Evolutionary conservation across 2,113 vertebrate genomes (phyloP).

Genomic region (Alces alces): DNA sequence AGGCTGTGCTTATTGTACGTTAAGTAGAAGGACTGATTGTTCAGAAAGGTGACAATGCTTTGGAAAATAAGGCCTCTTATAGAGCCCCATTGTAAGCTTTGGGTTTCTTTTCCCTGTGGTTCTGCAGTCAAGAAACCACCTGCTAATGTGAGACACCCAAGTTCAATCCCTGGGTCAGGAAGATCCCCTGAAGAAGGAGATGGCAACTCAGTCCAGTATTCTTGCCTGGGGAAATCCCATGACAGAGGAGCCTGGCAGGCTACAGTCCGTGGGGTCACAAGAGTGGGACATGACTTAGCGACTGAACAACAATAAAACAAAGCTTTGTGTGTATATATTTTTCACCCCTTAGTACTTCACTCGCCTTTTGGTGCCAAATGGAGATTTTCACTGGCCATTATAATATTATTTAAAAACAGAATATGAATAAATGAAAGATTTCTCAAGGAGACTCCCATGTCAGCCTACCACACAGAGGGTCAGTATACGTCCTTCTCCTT

Average conservation of each 20-base stretch:
- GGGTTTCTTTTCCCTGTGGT: not conserved
- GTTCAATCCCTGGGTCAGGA: not conserved
- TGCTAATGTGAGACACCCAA: not conserved
- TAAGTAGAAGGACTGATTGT: too few relatives aligned
- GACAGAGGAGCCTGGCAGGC: not conserved
- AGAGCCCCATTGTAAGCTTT: not conserved
- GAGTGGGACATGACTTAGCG: not conserved
- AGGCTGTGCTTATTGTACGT: not conserved
- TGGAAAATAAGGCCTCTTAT: not conserved
- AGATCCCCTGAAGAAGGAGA: not conserved
- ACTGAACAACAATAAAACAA: not conserved
- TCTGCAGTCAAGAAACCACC: accelerated
- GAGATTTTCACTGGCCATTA: not conserved
- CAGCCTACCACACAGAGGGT: accelerated
- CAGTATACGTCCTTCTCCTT: not conserved
- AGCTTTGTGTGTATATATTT: not conserved
- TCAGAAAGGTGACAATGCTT: not conserved
- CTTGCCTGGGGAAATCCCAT: not conserved
- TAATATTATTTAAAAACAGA: not conserved
- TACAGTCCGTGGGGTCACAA: not conserved
- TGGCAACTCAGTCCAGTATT: not conserved
- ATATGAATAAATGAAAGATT: not conserved
- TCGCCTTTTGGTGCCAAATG: not conserved
- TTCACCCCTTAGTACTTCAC: not conserved
- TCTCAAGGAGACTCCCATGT: not conserved